Conservation (phyloP, 2,113 vertebrate species). For the Scytalopus superciliaris region DNA sequence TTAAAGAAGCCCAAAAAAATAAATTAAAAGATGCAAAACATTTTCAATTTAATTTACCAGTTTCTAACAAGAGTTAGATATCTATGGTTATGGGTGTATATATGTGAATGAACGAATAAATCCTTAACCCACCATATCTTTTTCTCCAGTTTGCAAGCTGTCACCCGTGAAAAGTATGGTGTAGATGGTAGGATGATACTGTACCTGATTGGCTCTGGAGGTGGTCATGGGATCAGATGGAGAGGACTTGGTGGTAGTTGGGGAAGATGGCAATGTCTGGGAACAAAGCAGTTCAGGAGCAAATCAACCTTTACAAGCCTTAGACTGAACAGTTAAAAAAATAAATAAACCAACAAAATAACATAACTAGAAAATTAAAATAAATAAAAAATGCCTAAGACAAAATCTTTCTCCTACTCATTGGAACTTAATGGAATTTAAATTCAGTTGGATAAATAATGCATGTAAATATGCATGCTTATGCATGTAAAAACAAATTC, state of each 20-base stretch:
- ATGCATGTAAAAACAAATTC: constrained; percentile 83
- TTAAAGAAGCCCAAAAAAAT: constrained; percentile 29
- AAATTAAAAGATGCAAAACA: constrained; percentile 20
- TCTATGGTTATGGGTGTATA: constrained; percentile 75
- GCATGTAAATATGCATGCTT: constrained; percentile 82
- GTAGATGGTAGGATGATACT: constrained; percentile 89
- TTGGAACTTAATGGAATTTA: constrained; percentile 84
- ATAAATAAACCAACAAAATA: constrained; percentile 80
- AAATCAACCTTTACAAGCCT: constrained; percentile 88
- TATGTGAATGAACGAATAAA: constrained; percentile 81
- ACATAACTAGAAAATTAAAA: constrained; percentile 78
- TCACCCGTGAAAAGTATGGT: constrained; percentile 83
- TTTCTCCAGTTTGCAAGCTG: constrained; percentile 79
- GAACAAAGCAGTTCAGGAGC: constrained; percentile 92
- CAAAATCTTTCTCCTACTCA: constrained; percentile 72
- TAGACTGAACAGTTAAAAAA: constrained; percentile 81
- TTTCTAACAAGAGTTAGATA: constrained; percentile 55
- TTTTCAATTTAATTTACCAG: constrained; percentile 38
- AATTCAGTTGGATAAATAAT: constrained; percentile 76
- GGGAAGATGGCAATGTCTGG: constrained; percentile 92
- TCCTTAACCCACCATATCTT: constrained; percentile 84
- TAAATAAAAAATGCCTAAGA: constrained; percentile 74
- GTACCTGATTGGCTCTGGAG: constrained; percentile 91
- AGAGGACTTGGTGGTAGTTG: constrained; percentile 92
- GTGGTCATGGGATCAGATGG: constrained; percentile 92